Evolutionary conservation across 2,797 vertebrate species (phyloP), one percentile per base, ranked within the genome.

Genomic region (Helarctos malayanus): DNA sequence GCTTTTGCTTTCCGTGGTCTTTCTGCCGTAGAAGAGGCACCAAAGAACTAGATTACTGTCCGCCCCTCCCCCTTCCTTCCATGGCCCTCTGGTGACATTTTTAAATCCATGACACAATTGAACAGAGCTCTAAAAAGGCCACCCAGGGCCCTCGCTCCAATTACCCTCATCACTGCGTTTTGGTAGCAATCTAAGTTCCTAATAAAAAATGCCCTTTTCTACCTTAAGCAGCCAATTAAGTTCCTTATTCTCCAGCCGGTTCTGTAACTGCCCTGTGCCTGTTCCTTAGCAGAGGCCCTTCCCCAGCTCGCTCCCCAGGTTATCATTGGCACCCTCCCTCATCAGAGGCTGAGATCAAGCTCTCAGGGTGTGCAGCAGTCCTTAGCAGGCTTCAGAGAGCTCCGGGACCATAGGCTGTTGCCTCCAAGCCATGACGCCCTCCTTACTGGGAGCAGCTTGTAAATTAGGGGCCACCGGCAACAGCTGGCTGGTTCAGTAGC

Each of bases 71-170:
- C 47, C 47, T 78, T 49, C 35, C 23, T 95, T 75, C 65, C 63
- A 13, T 71, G 73, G 61, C 16, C 35, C 89, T 91, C 89, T 57
- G 29, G 35, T 87, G 94, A 52, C 79, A 11, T 75, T 95, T 94
- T 88, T 41, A 15, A 95, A 96, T 89, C 49, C 10, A 45, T 94
- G n/a, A 29, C 45, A 71, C 76, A 56, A 56, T 19, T 45, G 68
- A 71, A 23, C 91, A 86, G 79, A 84, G 79, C 86, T 83, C 94
- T 89, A 7, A 54, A 89, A 91, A 81, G 92, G 80, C 86, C 86
- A 29, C 76, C 54, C 2, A 41, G 29, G 63, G 47, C 76, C 83
- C 80, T 63, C 5, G 54, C 86, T 97, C 38, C 65, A 79, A 1
- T 95, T 92, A 91, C 84, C 49, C 27, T 94, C 90, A 27, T 93